Conservation (phyloP, 1,140 invertebrate genomes). For the Atta colombica region DNA sequence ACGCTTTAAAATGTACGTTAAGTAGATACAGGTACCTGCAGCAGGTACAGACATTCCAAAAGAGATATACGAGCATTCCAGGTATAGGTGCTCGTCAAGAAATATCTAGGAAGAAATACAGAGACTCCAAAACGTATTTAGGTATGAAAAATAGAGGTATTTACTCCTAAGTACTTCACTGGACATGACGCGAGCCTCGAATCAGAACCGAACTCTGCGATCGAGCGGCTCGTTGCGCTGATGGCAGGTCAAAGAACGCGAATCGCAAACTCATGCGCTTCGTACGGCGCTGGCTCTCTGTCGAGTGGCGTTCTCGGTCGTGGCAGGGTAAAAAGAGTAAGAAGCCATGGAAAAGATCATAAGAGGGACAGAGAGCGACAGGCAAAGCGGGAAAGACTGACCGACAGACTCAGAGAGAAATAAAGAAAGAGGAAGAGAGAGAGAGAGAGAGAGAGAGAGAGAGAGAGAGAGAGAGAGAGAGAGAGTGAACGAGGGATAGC, state of each 20-base stretch:
- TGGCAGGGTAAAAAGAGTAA: conserved; percentile 29
- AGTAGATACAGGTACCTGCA: conserved; percentile 22
- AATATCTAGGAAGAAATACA: background rate
- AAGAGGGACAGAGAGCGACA: conserved; percentile 17
- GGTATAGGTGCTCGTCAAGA: background rate
- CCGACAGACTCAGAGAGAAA: background rate
- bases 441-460: background rate
- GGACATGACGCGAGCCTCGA: conserved; percentile 10
- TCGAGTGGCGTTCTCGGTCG: conserved; percentile 51
- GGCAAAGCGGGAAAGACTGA: background rate
- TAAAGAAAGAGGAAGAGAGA: background rate
- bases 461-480: background rate
- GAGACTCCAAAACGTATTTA: background rate
- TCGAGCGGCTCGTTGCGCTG: conserved; percentile 63
- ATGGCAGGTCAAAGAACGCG: conserved; percentile 83
- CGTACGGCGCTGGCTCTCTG: conserved; percentile 53
- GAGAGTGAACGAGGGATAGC: background rate
- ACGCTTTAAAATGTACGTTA: background rate
- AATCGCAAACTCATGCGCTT: conserved; percentile 78
- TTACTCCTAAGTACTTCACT: conserved; percentile 5
- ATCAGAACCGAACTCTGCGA: conserved; percentile 28
- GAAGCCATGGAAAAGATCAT: conserved; percentile 32
- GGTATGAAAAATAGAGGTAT: background rate
- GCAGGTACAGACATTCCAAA: conserved; percentile 20
- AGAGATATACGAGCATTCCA: background rate